phyloP scores from a whole-genome alignment of 2,888 invertebrate genomes.

The Agonopterix arenella region DNA sequence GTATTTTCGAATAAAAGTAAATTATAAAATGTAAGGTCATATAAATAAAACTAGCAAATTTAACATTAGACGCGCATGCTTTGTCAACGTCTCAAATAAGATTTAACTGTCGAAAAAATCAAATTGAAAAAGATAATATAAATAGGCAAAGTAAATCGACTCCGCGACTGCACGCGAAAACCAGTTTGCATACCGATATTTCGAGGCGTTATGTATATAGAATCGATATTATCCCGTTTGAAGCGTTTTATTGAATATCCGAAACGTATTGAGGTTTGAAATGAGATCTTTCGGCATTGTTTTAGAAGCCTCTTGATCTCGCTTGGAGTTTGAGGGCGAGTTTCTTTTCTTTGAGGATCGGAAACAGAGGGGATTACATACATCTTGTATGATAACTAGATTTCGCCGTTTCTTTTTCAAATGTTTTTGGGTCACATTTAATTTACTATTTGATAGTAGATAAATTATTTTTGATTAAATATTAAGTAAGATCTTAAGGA shows the following conservation, averaged over 20 bases:
- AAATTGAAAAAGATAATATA: constrained; percentile 19
- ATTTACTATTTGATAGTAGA: no score
- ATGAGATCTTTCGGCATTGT: constrained; percentile 59
- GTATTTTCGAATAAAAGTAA: no score
- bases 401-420: no score
- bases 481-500: no score
- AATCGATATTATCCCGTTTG: constrained; percentile 54
- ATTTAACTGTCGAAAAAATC: neutral
- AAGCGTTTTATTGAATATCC: constrained; percentile 65
- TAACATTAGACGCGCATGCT: no score
- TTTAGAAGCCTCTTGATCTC: constrained; percentile 47
- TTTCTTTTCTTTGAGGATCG: constrained; percentile 32
- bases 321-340: constrained; percentile 46
- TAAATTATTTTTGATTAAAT: no score
- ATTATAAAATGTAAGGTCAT: no score
- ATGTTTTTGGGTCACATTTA: no score
- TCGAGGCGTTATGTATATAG: constrained; percentile 33
- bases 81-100: no score
- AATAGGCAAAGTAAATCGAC: constrained; percentile 32
- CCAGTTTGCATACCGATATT: constrained; percentile 48
- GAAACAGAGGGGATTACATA: constrained; percentile 10
- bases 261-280: constrained; percentile 60
- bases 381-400: no score
- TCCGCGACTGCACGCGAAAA: constrained; percentile 28
- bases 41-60: no score